A percentile compares a stretch with the other conserved stretches of the same genome.
These are phyloP conservation scores for Bicyclus anynana DNA, from an alignment of 1,140 invertebrate genomes.

Conservation along the genomic window DNA sequence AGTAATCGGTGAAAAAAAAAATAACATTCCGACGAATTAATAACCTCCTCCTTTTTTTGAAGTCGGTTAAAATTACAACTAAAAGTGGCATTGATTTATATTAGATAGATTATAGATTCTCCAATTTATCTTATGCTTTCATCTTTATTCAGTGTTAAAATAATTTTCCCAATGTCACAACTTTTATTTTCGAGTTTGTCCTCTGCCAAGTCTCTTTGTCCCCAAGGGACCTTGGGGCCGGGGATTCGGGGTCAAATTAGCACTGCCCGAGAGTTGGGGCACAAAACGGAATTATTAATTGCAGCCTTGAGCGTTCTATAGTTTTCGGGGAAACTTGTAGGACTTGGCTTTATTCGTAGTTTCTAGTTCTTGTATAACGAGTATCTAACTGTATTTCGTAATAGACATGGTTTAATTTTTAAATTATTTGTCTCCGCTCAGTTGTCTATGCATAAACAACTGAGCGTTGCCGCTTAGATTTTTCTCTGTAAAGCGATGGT, in stretches of 20 bases:
- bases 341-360: not conserved
- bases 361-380: not conserved
- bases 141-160: not conserved
- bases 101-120: too few species aligned
- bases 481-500: too few species aligned
- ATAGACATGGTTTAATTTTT: too few species aligned
- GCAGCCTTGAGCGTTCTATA: not conserved
- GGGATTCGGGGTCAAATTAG: not conserved
- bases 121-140: too few species aligned
- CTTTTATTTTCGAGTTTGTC: not conserved
- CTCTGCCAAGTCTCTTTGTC: not conserved
- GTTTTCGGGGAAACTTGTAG: not conserved
- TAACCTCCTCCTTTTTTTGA: too few species aligned
- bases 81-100: too few species aligned
- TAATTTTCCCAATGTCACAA: not conserved
- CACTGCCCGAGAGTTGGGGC: not conserved
- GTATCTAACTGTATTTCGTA: not conserved
- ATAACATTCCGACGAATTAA: too few species aligned
- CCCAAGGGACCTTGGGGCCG: not conserved
- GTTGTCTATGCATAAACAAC: too few species aligned
- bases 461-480: too few species aligned
- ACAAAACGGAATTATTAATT: not conserved
- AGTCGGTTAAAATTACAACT: too few species aligned
- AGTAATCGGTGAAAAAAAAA: too few species aligned
- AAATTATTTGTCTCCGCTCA: too few species aligned